Evolutionary conservation across 1,140 invertebrate genomes (phyloP), one percentile per base, ranked within the genome.

Genomic region (Trissolcus basalis): DNA sequence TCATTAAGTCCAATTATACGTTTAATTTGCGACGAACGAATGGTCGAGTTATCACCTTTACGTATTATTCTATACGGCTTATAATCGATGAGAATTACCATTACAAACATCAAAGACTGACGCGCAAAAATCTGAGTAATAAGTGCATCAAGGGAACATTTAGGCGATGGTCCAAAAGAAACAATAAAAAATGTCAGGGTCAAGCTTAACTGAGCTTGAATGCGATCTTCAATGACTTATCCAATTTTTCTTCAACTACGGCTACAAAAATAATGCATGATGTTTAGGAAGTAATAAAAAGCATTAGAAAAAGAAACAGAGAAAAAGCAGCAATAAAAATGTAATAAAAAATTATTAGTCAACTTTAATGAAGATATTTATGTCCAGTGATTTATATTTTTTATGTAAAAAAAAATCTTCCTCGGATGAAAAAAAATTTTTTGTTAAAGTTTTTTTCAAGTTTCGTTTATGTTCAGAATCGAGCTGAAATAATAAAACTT

Each of bases 131-230:
- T 45, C 32, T 11, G 44, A 44, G 13, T 8, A 58, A 51, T 61
- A 61, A 61, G 56, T 45, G 19, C 19, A 27, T 45, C 50, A 53
- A 67, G 71, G 10, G 16, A 48, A 15, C 15, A 44, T 75, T 75
- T 68, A 64, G 72, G 72, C 72, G 36, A 44, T 49, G 49, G 61
- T 67, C 70, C 63, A 73, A 73, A 67, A 67, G 54, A 67, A 61
- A 73, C 64, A 63, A 68, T 63, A 74, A 68, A 61, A 74, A 68
- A 11, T 41, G 45, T 48, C 71, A 74, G 71, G 71, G 71, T 74
- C 71, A 47, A 63, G 41, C 47, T 14, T 51, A 39, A 11, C 35
- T 68, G 67, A 74, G 68, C 51, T 74, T 56, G 58, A 53, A 58
- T 53, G 45, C 14, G 56, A 49, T 61, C 56, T 56, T 68, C 67